Conservation (phyloP, 2,113 vertebrate species). For the Nibea coibor region DNA sequence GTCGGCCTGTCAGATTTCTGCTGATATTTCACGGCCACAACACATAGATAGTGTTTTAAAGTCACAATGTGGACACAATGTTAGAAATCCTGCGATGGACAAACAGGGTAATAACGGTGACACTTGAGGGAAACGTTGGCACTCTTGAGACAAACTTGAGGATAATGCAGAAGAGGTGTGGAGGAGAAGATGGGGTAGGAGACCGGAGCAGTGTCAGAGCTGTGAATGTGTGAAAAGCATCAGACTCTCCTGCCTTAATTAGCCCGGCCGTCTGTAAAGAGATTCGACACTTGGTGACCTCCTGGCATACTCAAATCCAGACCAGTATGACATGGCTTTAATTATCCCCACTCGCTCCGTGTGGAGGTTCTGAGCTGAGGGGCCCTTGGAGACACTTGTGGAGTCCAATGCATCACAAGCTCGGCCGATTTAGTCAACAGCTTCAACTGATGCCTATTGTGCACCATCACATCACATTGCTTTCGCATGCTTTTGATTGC, state of each 20-base stretch:
- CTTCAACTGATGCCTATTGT: constrained; percentile 5
- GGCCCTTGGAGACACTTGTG: constrained; percentile 21
- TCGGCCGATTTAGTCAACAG: constrained; percentile 39
- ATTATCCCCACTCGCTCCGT: constrained; percentile 54
- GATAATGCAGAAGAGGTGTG: constrained; percentile 23
- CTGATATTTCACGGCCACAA: not conserved
- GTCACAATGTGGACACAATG: not conserved
- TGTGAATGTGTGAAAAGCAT: constrained; percentile 28
- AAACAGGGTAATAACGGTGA: constrained; percentile 4
- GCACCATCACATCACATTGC: not conserved
- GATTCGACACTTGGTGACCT: constrained; percentile 68
- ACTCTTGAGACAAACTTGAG: constrained; percentile 12
- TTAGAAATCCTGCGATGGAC: not conserved
- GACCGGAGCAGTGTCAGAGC: constrained; percentile 1
- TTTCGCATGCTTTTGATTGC: constrained; percentile 2
- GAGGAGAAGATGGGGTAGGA: constrained; percentile 4
- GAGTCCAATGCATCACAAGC: not conserved
- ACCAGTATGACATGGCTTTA: constrained; percentile 62
- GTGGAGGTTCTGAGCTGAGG: constrained; percentile 32
- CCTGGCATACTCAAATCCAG: constrained; percentile 71
- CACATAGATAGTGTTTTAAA: not conserved
- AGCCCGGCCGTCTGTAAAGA: constrained; percentile 70
- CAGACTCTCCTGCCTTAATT: constrained; percentile 61
- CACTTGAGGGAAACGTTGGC: constrained; percentile 24
- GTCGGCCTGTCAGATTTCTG: not conserved